These are phyloP conservation scores for Desmodus rotundus DNA, from an alignment of 2,113 vertebrate species.

Conservation along the genomic window DNA sequence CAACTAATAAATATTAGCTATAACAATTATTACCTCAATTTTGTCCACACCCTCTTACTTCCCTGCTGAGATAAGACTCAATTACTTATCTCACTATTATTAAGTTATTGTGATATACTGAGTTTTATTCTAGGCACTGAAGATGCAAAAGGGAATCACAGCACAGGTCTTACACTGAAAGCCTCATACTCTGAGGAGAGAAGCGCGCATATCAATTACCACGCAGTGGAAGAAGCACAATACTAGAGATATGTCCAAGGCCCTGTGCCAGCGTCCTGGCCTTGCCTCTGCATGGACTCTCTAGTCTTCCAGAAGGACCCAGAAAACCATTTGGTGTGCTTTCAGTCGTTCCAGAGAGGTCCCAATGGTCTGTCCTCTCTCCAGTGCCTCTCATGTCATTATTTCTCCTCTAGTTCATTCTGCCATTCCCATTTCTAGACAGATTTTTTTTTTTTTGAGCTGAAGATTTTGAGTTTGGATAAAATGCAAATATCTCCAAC, in stretches of 20 bases:
- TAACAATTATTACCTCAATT: not conserved
- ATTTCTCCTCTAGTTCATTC: not conserved
- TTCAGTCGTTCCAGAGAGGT: not conserved
- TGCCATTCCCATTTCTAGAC: not conserved
- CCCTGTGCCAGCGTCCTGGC: not conserved
- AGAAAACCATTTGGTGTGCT: not conserved
- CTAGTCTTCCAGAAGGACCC: not conserved
- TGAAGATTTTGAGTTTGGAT: not conserved
- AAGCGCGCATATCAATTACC: not conserved
- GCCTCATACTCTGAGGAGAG: not conserved
- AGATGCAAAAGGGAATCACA: not conserved
- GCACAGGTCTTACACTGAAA: not conserved
- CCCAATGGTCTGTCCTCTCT: not conserved
- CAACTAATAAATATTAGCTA: not conserved
- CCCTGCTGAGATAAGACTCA: not conserved
- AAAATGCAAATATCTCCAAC: not conserved
- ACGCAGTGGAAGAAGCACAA: not conserved
- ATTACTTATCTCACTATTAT: not conserved
- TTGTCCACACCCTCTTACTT: not conserved
- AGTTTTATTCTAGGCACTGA: not conserved
- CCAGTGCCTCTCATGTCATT: not conserved
- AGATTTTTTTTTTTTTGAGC: not conserved
- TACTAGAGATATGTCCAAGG: not conserved
- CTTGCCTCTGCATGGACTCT: not conserved
- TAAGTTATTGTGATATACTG: not conserved